Percentiles rank a stretch among this genome's conserved stretches.
These are phyloP conservation scores for Paratilapia polleni DNA, from an alignment of 2,113 vertebrate genomes.

Conservation along the genomic window DNA sequence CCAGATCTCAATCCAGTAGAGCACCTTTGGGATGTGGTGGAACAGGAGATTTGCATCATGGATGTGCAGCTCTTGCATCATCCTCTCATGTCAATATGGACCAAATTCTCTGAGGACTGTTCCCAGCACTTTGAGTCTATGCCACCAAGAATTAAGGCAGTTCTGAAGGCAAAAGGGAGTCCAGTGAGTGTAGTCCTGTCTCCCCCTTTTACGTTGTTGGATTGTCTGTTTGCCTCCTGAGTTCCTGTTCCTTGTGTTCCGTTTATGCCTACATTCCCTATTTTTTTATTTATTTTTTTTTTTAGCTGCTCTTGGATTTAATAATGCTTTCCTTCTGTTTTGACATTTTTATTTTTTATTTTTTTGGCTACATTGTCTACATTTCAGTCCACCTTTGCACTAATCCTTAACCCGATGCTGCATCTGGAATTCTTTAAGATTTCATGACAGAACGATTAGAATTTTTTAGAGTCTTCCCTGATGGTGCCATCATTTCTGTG, in stretches of 20 bases:
- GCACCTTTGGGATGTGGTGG: background rate
- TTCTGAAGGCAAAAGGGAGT: background rate
- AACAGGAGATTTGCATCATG: too few species aligned
- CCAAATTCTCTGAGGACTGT: background rate
- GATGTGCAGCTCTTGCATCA: background rate
- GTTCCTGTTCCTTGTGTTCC: background rate
- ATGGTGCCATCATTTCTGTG: background rate
- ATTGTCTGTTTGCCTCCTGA: background rate
- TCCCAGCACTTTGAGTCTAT: background rate
- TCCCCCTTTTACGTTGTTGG: too few species aligned
- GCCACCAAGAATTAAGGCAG: background rate
- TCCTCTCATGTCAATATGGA: background rate
- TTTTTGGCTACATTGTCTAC: background rate
- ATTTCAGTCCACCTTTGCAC: background rate
- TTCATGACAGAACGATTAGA: background rate
- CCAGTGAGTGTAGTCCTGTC: too few species aligned
- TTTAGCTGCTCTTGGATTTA: background rate
- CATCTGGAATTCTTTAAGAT: background rate
- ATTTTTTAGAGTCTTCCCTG: background rate
- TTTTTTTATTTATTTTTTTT: too few species aligned
- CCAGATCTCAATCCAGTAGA: too few species aligned
- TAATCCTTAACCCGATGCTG: background rate
- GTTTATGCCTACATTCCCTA: background rate
- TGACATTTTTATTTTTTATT: background rate
- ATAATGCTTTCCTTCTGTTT: background rate